Evolutionary conservation across 2,888 invertebrate species (phyloP).

Genomic region (Drosophila mettleri): DNA sequence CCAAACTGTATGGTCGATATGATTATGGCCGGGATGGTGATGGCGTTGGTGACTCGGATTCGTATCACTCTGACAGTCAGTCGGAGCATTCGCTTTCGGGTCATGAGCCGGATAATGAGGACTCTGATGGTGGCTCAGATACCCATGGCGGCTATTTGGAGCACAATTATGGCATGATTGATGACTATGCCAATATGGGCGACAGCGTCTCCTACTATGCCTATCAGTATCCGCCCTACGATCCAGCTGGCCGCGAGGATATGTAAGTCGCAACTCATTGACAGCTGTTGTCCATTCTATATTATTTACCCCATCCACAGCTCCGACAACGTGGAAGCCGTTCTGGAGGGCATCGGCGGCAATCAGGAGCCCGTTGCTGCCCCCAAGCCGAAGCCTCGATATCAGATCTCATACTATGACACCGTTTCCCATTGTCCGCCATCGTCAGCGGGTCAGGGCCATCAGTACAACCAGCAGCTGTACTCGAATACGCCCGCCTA

Average conservation of each 20-base stretch:
- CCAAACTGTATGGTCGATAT: conserved; percentile 89
- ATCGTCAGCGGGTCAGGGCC: conserved; percentile 44
- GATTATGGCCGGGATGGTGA: conserved; percentile 86
- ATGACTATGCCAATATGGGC: conserved; percentile 85
- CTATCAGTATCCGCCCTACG: conserved; percentile 87
- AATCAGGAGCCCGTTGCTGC: conserved; percentile 56
- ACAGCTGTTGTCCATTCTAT: background rate
- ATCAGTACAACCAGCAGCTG: conserved; percentile 65
- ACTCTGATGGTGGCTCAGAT: conserved; percentile 89
- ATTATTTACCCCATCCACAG: conserved; percentile 64
- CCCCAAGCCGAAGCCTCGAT: conserved; percentile 74
- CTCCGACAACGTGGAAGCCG: conserved; percentile 85
- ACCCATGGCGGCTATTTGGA: conserved; percentile 88
- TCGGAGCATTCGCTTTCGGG: conserved; percentile 88
- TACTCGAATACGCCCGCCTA: conserved; percentile 81
- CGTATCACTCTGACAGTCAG: conserved; percentile 91
- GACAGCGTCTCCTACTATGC: conserved; percentile 88
- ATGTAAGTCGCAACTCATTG: conserved; percentile 73
- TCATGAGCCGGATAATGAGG: conserved; percentile 91
- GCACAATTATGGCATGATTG: conserved; percentile 86
- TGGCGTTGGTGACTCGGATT: conserved; percentile 89
- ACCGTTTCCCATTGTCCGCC: conserved; percentile 68
- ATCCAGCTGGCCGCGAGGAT: conserved; percentile 86
- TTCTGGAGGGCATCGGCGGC: conserved; percentile 83
- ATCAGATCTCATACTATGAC: conserved; percentile 80